Conservation (phyloP, 2,888 invertebrate genomes). For the Yponomeuta sedellus region DNA sequence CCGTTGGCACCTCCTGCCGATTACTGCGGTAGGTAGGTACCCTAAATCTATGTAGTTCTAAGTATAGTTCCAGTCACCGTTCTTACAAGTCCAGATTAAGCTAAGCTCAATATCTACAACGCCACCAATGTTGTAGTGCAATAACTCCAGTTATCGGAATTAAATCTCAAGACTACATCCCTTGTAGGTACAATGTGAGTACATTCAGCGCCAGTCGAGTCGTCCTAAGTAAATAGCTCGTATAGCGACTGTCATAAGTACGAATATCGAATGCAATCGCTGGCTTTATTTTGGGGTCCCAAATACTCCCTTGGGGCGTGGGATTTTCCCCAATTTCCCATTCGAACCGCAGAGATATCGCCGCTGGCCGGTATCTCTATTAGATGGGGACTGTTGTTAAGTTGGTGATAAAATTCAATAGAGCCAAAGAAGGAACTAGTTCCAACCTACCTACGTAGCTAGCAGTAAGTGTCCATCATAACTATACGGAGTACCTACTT, state of each 20-base stretch:
- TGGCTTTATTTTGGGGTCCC: not conserved
- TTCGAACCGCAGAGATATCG: not conserved
- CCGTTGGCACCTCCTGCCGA: too few species aligned
- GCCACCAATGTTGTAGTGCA: not conserved
- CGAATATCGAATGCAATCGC: too few species aligned
- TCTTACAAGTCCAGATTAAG: not conserved
- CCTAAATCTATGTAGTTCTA: too few species aligned
- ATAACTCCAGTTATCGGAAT: not conserved
- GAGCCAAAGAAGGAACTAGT: too few species aligned
- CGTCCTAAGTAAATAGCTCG: too few species aligned
- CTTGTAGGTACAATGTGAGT: not conserved
- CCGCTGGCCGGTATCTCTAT: not conserved
- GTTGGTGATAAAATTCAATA: not conserved
- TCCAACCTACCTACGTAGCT: too few species aligned
- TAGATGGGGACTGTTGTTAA: not conserved
- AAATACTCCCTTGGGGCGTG: not conserved
- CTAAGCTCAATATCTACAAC: not conserved
- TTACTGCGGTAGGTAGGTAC: too few species aligned
- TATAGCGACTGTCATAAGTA: too few species aligned
- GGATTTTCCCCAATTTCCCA: constrained; percentile 5
- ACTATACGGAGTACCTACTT: too few species aligned
- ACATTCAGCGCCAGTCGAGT: too few species aligned
- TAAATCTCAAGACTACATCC: not conserved
- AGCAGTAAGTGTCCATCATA: too few species aligned
- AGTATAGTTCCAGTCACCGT: too few species aligned